Evolutionary conservation across 2,888 invertebrate genomes (phyloP), one percentile per base, ranked within the genome.

Genomic region (Agapostemon virescens): DNA sequence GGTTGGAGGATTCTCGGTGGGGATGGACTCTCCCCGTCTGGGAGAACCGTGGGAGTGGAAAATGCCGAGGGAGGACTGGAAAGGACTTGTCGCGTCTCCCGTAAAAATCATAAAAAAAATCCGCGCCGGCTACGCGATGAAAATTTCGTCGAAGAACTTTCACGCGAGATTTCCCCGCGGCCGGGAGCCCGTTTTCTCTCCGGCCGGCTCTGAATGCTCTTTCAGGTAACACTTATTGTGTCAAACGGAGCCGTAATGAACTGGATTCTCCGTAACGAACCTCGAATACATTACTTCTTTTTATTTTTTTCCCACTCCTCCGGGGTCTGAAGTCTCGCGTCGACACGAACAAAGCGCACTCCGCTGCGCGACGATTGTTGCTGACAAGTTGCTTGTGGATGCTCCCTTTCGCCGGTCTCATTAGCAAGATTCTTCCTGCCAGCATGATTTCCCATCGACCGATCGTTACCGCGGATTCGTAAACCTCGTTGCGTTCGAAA

Each of bases 41-140:
- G 52, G 69, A 74, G 63, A 79, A 71, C 71, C 69, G 42, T 45
- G 61, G 72, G 64, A 52, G 40, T 7, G 45, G 49, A 67, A 64
- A 68, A 72, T 33, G 15, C n/a, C 15, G n/a, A 69, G 63, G 52
- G 55, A 40, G 15, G n/a, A 4, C 23, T 9, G 64, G 58, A 82
- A 87, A 49, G 87, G 88, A 90, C 88, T 91, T 90, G 90, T 90
- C 90, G 91, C 89, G 86, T 88, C 84, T 90, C 87, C 83, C 79
- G 86, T 84, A 84, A 86, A 89, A 89, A 88, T n/a, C n/a, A n/a
- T n/a, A n/a, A n/a, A n/a, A n/a, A n/a, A n/a, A 49, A 49, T 49
- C 45, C n/a, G n/a, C 7, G 71, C 63, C 70, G 70, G 73, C 70
- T 45, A 68, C 64, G 77, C 76, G 42, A 84, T 85, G 84, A 85